phyloP scores from a whole-genome alignment of 2,888 invertebrate genomes.

The Mesorhabditis sp. region DNA sequence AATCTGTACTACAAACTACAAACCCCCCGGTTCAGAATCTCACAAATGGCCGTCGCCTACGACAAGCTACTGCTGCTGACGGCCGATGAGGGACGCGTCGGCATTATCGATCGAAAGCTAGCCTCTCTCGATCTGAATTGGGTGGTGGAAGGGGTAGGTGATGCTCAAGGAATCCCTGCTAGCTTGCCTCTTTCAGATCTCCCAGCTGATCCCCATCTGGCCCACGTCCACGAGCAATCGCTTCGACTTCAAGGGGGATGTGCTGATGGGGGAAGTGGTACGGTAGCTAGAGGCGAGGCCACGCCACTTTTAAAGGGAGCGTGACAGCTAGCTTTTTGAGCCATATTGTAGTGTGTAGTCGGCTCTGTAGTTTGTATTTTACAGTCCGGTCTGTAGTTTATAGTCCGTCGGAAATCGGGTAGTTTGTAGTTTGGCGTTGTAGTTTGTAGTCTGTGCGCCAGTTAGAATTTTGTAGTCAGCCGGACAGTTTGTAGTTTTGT shows the following conservation, averaged over 20 bases:
- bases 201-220: constrained; percentile 14
- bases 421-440: not conserved
- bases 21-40: constrained; percentile 32
- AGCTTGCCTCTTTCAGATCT: constrained; percentile 13
- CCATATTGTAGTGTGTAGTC: too few relatives aligned
- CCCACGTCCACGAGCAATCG: constrained; percentile 25
- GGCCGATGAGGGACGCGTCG: constrained; percentile 15
- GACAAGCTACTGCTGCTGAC: constrained; percentile 49
- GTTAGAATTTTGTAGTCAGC: too few relatives aligned
- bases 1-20: too few relatives aligned
- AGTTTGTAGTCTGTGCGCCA: not conserved
- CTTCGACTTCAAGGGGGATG: constrained; percentile 28
- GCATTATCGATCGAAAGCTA: constrained; percentile 11
- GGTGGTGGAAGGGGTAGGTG: constrained; percentile 16
- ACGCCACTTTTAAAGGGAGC: not conserved
- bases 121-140: constrained; percentile 34
- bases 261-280: constrained; percentile 4
- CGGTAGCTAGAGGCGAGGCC: not conserved
- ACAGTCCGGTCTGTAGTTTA: too few relatives aligned
- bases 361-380: too few relatives aligned
- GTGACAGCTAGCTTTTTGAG: too few relatives aligned
- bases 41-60: constrained; percentile 36
- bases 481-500: too few relatives aligned
- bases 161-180: constrained; percentile 16
- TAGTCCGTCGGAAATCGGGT: not conserved